Evolutionary conservation across 2,797 vertebrate species (phyloP), one percentile per base, ranked within the genome.

Genomic region (Pitangus sulphuratus): DNA sequence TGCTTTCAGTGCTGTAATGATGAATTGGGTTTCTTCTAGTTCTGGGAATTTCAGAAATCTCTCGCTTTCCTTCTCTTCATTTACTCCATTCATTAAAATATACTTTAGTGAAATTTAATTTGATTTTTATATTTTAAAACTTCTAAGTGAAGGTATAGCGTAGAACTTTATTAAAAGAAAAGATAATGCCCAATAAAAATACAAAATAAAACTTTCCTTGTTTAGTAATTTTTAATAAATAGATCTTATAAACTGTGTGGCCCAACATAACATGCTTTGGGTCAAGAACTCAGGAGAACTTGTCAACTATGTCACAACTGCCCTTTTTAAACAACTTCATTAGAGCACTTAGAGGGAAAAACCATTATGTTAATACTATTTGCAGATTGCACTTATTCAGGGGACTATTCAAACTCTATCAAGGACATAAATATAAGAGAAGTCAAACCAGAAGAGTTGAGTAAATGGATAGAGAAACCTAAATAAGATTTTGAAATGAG

Each of bases 131-230:
- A 12, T 48, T 88, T 90, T 86, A 6, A 47, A 57, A 28, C 3
- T 20, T 88, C 35, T 31, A 74, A 71, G 11, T 35, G 16, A 44
- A 77, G 3, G 5, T 35, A 44, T 26, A 6, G 8, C 0, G 24
- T 24, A 20, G 16, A 77, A 56, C 65, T 54, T 78, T 77, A 39
- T 58, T 50, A 25, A 44, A 50, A 57, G 1, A 87, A 84, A 72
- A 19, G 0, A 0, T 25, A 64, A 75, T 61, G 4, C 1, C 13
- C 4, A 28, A 71, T 26, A 47, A 61, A 33, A 70, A 64, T 9
- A 8, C 5, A 58, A 83, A 91, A 45, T 14, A 50, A 12, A 57
- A 19, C 2, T 57, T 87, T 15, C 47, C 8, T 62, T 42, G 2
- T 45, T 56, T 79, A 90, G 20, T 53, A 4, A 8, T 50, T 83